phyloP scores from a whole-genome alignment of 2,113 vertebrate genomes.

The Passer domesticus region DNA sequence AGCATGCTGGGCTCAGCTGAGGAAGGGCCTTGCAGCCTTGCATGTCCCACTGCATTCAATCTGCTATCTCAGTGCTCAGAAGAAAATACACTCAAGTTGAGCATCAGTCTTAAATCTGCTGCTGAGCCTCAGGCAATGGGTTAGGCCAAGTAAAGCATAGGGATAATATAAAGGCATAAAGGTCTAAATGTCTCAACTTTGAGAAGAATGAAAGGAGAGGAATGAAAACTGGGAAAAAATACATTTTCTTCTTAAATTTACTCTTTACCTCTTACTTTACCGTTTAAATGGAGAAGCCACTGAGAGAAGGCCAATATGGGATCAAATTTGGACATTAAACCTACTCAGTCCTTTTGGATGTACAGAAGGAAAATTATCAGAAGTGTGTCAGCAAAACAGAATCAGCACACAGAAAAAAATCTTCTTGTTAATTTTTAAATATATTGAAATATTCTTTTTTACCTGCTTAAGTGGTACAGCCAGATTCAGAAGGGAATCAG shows the following conservation, averaged over 20 bases:
- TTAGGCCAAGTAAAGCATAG: neutral
- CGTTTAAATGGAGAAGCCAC: neutral
- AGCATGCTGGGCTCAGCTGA: neutral
- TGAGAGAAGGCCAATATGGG: neutral
- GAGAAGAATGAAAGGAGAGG: neutral
- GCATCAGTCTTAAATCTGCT: neutral
- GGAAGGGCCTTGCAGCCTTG: neutral
- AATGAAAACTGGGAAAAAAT: neutral
- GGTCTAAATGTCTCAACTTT: neutral
- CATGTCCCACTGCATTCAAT: neutral
- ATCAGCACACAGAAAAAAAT: neutral
- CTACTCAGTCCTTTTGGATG: neutral
- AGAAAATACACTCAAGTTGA: neutral
- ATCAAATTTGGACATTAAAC: neutral
- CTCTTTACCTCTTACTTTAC: neutral
- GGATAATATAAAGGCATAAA: neutral
- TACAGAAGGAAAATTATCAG: neutral
- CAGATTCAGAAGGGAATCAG: neutral
- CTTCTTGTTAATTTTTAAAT: neutral
- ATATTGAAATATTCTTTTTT: neutral
- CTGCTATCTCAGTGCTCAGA: neutral
- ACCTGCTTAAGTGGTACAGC: neutral
- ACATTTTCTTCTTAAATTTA: neutral
- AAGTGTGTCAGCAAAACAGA: neutral
- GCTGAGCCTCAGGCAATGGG: neutral